Evolutionary conservation across 2,888 invertebrate genomes (phyloP), one percentile per base, ranked within the genome.

Genomic region (Thera obeliscata): DNA sequence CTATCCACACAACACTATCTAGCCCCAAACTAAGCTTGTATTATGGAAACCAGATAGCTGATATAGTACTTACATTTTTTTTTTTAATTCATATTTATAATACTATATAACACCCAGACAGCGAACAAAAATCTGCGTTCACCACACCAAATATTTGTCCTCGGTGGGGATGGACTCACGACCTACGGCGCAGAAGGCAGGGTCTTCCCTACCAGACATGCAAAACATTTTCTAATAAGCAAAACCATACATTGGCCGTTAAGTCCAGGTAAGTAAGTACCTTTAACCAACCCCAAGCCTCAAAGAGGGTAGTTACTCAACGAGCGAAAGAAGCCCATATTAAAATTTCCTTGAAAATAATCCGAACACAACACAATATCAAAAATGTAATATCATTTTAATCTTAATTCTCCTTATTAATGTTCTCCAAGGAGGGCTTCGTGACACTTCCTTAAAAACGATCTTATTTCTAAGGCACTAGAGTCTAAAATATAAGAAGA

Each of bases 341-440:
- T 90, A 89, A 90, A 88, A 88, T 87, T 86, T 91, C 89, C 91
- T 91, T 88, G 83, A 82, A 81, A 89, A 86, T 93, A 93, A 93
- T 90, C 92, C 92, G 89, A 87, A 90, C 85, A 87, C 91, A 92
- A 90, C 91, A 93, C 91, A 93, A 93, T 92, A 91, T 93, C 89
- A 93, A 92, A 93, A 22, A 92, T 93, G 93, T 93, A 93, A 93
- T 93, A 93, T 93, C 88, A 91, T 92, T 92, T 91, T 93, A 93
- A 93, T 93, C 93, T 93, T 92, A 92, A 92, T 92, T 88, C 91
- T 88, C 82, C 91, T 93, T 93, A 91, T 92, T 92, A 93, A 90
- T 88, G 87, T 86, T 87, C 81, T 84, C 89, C 83, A 84, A 89
- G 88, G 87, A 89, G 89, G 90, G 89, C 82, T 81, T 81, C 61